phyloP scores from a whole-genome alignment of 64 coral and sea anemone species.

The Stichodactyla helianthus region DNA sequence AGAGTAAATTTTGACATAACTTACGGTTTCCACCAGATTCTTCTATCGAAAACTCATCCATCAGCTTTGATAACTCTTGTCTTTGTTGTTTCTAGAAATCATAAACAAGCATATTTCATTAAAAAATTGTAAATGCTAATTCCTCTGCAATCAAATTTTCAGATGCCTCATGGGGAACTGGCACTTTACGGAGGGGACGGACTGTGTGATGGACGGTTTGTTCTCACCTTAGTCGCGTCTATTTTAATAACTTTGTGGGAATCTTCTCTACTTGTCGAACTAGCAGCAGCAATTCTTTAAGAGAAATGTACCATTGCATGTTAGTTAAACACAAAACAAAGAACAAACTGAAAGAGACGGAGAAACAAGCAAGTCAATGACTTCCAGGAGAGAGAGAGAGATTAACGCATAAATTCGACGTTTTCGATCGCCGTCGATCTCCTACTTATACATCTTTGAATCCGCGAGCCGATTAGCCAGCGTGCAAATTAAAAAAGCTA shows the following conservation, averaged over 20 bases:
- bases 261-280: slow-evolving; percentile 35
- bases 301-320: no score
- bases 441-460: no score
- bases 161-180: background rate
- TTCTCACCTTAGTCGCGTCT: slow-evolving; percentile 78
- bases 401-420: no score
- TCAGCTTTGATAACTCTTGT: slow-evolving; percentile 64
- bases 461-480: no score
- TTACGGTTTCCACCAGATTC: slow-evolving; percentile 50
- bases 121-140: background rate
- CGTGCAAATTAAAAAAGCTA: no score
- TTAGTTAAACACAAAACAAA: no score
- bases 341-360: no score
- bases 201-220: background rate
- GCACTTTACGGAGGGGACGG: background rate
- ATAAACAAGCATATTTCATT: background rate
- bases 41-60: slow-evolving; percentile 94
- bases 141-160: background rate
- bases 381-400: no score
- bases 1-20: background rate
- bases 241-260: slow-evolving; percentile 72
- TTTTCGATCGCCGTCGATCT: no score
- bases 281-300: slow-evolving; percentile 48
- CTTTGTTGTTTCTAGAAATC: slow-evolving; percentile 64
- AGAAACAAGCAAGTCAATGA: no score